Evolutionary conservation across 2,113 vertebrate species (phyloP).

Genomic region (Seriola rivoliana): DNA sequence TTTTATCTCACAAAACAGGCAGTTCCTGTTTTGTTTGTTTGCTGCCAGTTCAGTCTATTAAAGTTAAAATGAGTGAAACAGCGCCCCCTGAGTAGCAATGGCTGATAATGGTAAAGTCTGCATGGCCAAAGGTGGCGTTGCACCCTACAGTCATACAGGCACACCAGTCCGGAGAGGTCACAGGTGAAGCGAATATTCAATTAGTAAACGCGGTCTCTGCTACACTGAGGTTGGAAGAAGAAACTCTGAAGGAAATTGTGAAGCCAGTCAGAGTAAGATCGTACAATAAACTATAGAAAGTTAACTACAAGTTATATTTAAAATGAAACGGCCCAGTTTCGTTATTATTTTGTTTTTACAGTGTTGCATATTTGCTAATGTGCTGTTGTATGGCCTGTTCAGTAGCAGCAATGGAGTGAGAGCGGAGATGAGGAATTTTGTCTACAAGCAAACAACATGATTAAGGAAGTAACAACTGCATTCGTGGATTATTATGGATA

Average conservation of each 20-base stretch:
- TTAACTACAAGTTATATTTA: no score
- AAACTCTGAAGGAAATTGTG: no score
- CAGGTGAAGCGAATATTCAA: neutral
- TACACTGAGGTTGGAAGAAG: no score
- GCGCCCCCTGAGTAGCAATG: rapidly evolving
- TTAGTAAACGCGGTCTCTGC: neutral
- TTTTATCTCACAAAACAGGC: neutral
- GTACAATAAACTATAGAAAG: neutral
- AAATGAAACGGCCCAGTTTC: neutral
- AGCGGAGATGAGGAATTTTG: neutral
- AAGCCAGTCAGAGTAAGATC: no score
- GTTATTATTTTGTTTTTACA: neutral
- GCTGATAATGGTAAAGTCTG: rapidly evolving
- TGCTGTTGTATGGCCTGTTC: neutral
- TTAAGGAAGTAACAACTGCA: neutral
- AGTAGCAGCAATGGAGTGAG: neutral
- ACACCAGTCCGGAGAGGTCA: no score
- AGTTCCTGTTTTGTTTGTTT: no score
- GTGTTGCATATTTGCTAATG: neutral
- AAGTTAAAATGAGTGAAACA: neutral
- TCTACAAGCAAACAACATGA: neutral
- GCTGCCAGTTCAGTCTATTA: no score
- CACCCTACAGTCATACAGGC: neutral
- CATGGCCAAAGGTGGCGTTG: neutral
- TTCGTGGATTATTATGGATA: neutral